Evolutionary conservation across 2,113 vertebrate species (phyloP).

Genomic region (Seriola rivoliana): DNA sequence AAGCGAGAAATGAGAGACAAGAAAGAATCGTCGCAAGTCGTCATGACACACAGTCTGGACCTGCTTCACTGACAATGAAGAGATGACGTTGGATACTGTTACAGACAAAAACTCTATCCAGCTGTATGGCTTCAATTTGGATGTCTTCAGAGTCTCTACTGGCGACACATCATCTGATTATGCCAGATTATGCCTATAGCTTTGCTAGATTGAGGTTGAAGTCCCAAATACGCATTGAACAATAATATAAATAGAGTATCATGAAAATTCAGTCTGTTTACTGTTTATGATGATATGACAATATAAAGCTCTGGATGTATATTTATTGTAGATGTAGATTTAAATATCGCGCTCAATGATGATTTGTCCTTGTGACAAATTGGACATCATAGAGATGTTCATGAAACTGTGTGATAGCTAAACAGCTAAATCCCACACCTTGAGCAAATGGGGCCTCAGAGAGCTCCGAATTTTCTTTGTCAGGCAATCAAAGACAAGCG

Average conservation of each 20-base stretch:
- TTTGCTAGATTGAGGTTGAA: not conserved
- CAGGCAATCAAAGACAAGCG: constrained; percentile 62
- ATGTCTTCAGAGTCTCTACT: not conserved
- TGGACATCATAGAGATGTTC: constrained; percentile 20
- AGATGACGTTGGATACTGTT: constrained; percentile 2
- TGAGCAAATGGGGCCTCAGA: constrained; percentile 52
- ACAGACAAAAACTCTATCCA: not conserved
- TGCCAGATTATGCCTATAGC: not conserved
- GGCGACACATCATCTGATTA: not conserved
- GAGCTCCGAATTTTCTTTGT: constrained; percentile 59
- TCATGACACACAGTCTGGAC: constrained; percentile 26
- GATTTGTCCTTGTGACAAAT: constrained; percentile 46
- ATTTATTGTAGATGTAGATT: not conserved
- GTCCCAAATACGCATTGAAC: not conserved
- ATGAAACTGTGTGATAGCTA: constrained; percentile 28
- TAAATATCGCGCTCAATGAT: constrained; percentile 3
- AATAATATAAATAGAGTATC: not conserved
- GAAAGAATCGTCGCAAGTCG: constrained; percentile 11
- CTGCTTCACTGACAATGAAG: constrained; percentile 3
- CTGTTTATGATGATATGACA: too few species aligned
- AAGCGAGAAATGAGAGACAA: constrained; percentile 22
- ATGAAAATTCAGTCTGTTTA: not conserved
- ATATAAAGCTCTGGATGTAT: too few species aligned
- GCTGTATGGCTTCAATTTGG: constrained; percentile 6
- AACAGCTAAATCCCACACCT: constrained; percentile 52